These are phyloP conservation scores for Mayetiola destructor DNA, from an alignment of 2,888 invertebrate genomes.

Conservation along the genomic window DNA sequence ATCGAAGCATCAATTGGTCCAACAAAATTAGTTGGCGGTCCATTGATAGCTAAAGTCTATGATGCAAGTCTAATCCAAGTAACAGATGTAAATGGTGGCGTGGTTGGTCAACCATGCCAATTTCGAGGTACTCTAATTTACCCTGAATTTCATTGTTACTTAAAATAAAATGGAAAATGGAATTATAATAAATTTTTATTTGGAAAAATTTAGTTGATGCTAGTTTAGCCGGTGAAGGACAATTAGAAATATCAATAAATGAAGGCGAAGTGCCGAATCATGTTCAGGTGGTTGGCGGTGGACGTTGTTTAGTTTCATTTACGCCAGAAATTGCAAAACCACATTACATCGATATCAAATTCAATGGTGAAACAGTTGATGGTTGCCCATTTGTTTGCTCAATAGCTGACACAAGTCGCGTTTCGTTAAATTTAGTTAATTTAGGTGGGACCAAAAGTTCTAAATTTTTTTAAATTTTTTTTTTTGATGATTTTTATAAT, in stretches of 20 bases:
- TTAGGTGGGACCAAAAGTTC: constrained; percentile 27
- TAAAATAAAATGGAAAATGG: neutral
- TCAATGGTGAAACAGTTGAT: constrained; percentile 85
- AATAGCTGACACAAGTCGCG: constrained; percentile 63
- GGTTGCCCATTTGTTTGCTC: constrained; percentile 84
- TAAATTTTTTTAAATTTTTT: neutral
- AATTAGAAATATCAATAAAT: constrained; percentile 97
- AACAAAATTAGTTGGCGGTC: constrained; percentile 77
- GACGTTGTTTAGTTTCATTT: constrained; percentile 85
- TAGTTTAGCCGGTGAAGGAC: constrained; percentile 95
- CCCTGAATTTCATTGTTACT: neutral
- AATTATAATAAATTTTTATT: constrained; percentile 14
- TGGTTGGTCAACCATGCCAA: constrained; percentile 90
- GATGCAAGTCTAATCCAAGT: constrained; percentile 88
- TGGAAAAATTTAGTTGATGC: constrained; percentile 75
- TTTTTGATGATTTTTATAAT: neutral
- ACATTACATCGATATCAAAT: constrained; percentile 88
- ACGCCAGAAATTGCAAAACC: constrained; percentile 83
- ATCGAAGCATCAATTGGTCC: constrained; percentile 84
- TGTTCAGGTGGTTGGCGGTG: constrained; percentile 90
- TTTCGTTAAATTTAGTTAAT: constrained; percentile 55
- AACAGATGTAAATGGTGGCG: constrained; percentile 83
- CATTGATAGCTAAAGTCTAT: constrained; percentile 86
- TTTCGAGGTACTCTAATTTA: constrained; percentile 47
- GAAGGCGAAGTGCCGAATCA: constrained; percentile 98